Evolutionary conservation across 2,797 vertebrate genomes (phyloP), one percentile per base, ranked within the genome.

Genomic region (Chelon auratus): DNA sequence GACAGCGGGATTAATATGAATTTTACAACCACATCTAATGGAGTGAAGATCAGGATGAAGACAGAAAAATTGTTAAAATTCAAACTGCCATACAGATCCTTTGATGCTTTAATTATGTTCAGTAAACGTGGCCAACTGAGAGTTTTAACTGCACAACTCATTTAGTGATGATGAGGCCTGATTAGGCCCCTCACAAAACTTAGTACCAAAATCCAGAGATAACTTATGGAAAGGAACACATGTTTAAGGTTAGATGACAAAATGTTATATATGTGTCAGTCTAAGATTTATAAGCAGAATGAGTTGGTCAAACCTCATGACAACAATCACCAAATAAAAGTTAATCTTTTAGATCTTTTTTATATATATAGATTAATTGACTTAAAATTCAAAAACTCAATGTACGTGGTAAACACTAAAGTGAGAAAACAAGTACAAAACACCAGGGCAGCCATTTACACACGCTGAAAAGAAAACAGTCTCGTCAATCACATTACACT

Each of bases 391-490:
- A 33, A 33, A 8, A 33, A 33, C 30, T 33, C 30, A 33, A 33
- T 33, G 30, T 33, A 9, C 2, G 33, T 8, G 43, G 6, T 20
- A 26, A 50, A 59, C 12, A 12, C 17, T 17, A 15, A 17, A 6
- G 20, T 39, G 9, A 60, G 9, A 51, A 54, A 65, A 71, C 30
- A 56, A n/a, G 9, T 4, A 24, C 18, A 11, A 48, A 55, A 45
- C 4, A 52, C n/a, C 10, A 2, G 47, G 14, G 37, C 2, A 0
- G 17, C 1, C 9, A 48, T 47, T 58, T 9, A 63, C 40, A 2
- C 5, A 50, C 9, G 12, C 33, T 36, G 14, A 56, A 67, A 20
- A 24, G 4, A 33, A 57, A 64, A 55, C 14, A 1, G 8, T 6
- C 39, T 2, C 0, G 45, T 2, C 56, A 3, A n/a, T 36, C 8